Base-by-base conservation (phyloP, 2,888 invertebrate genomes). In the Dilophus febrilis region DNA sequence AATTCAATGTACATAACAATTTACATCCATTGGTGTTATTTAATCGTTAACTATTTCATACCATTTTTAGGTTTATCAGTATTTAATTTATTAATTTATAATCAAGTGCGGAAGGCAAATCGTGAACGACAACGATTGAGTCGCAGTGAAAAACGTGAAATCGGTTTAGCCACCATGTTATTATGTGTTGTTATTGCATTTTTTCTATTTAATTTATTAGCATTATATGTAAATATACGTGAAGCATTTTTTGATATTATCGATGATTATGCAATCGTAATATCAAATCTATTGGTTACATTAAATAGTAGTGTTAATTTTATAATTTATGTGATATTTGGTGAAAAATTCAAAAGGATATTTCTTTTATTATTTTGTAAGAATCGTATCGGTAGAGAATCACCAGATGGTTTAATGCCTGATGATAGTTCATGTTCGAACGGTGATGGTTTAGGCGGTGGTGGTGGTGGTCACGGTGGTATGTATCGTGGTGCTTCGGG, bases 281-380 rank as follows among this genome's bases (percentile, higher is more conserved):
- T 74, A 29, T 87, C 85, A 55, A 95, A 97, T 64, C 73, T 95
- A 41, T 71, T 95, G 46, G 92, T 97, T 41, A 94, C 91, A 46
- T 78, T 95, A 58, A 97, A 97, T 67, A 92, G 92, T 55, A 91
- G 92, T 56, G 87, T 94, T 45, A 97, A 97, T 65, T 95, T 97
- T 61, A 77, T 97, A 47, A 91, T 97, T 51, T 97, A 97, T 66
- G 92, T 94, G 48, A 92, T 92, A 48, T 94, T 95, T 60, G 95
- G 95, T 2, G 88, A 94, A 59, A 94, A 95, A 60, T 95, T 95
- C 66, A 85, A 88, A 57, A 70, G 84, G 45, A 74, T 90, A 47
- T 87, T 90, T 60, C 64, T 85, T 48, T 68, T 78, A 60, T 70
- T 82, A 61, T 83, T 83, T 66, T 83, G 83, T 62, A 76, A 74